phyloP scores from a whole-genome alignment of 1,140 invertebrate genomes.

The Aphidius gifuensis region DNA sequence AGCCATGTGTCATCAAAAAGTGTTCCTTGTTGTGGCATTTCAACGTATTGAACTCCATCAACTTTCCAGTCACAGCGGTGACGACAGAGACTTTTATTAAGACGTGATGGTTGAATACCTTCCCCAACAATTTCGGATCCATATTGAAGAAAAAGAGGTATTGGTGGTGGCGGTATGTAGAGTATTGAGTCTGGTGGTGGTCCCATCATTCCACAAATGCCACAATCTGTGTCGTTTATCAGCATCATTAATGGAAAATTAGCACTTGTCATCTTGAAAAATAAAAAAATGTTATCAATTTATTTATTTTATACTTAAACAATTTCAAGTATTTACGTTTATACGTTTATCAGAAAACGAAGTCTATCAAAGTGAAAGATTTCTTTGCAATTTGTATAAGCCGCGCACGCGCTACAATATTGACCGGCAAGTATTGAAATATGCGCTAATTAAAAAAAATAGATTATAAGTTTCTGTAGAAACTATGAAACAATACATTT shows the following conservation, averaged over 20 bases:
- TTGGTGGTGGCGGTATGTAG: slow-evolving; percentile 75
- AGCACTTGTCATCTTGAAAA: slow-evolving; percentile 3
- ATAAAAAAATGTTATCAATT: neutral
- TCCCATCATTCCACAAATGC: slow-evolving; percentile 63
- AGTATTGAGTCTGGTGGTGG: slow-evolving; percentile 78
- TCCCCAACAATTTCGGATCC: slow-evolving; percentile 41
- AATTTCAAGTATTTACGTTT: too few species aligned
- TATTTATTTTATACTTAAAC: too few species aligned
- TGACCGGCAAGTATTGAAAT: too few species aligned
- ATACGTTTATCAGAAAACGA: too few species aligned
- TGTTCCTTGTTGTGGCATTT: slow-evolving; percentile 68
- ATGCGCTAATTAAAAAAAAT: too few species aligned
- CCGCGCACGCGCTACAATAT: too few species aligned
- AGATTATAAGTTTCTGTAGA: too few species aligned
- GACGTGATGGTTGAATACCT: slow-evolving; percentile 34
- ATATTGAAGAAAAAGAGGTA: slow-evolving; percentile 67
- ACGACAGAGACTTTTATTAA: slow-evolving; percentile 49
- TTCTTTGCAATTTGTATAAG: too few species aligned
- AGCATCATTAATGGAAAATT: slow-evolving; percentile 15
- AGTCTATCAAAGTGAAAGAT: too few species aligned
- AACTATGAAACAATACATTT: too few species aligned
- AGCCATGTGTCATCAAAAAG: slow-evolving; percentile 77
- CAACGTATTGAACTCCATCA: slow-evolving; percentile 69
- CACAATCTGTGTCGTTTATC: slow-evolving; percentile 42
- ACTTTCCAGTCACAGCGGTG: slow-evolving; percentile 54